Evolutionary conservation across 1,140 invertebrate genomes (phyloP).

Genomic region (Sinonovacula constricta): DNA sequence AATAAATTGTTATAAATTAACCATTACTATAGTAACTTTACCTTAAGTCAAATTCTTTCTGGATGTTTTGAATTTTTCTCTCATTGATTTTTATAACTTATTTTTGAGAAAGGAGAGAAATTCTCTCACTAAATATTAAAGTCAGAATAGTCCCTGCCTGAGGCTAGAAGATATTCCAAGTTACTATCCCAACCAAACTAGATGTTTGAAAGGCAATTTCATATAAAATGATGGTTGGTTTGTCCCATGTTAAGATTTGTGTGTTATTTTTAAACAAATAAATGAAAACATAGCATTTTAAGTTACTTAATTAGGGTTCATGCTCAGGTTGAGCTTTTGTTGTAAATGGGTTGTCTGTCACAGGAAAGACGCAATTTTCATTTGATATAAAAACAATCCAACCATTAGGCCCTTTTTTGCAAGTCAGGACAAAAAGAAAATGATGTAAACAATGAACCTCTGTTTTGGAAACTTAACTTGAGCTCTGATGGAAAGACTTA

Average conservation of each 20-base stretch:
- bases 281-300: slow-evolving; percentile 17
- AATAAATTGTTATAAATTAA: too few relatives aligned
- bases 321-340: slow-evolving; percentile 11
- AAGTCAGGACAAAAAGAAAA: slow-evolving; percentile 16
- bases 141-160: slow-evolving; percentile 11
- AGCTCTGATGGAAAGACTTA: slow-evolving; percentile 18
- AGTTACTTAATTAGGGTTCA: neutral
- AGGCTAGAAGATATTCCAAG: slow-evolving; percentile 15
- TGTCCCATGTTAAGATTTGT: slow-evolving; percentile 16
- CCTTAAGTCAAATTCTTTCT: slow-evolving; percentile 5
- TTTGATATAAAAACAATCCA: slow-evolving; percentile 16
- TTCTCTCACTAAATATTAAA: slow-evolving; percentile 13
- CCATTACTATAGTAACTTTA: slow-evolving; percentile 15
- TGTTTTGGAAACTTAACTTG: slow-evolving; percentile 9
- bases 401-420: slow-evolving; percentile 12
- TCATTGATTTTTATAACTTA: slow-evolving; percentile 15
- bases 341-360: slow-evolving; percentile 18
- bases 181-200: slow-evolving; percentile 15
- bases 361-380: slow-evolving; percentile 11
- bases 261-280: slow-evolving; percentile 18
- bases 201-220: slow-evolving; percentile 15
- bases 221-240: slow-evolving; percentile 13
- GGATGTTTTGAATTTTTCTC: slow-evolving; percentile 1
- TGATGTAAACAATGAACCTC: slow-evolving; percentile 17
- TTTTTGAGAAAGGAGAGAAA: slow-evolving; percentile 19